Conservation (phyloP, 2,888 invertebrate genomes). For the Trichogramma evanescens region DNA sequence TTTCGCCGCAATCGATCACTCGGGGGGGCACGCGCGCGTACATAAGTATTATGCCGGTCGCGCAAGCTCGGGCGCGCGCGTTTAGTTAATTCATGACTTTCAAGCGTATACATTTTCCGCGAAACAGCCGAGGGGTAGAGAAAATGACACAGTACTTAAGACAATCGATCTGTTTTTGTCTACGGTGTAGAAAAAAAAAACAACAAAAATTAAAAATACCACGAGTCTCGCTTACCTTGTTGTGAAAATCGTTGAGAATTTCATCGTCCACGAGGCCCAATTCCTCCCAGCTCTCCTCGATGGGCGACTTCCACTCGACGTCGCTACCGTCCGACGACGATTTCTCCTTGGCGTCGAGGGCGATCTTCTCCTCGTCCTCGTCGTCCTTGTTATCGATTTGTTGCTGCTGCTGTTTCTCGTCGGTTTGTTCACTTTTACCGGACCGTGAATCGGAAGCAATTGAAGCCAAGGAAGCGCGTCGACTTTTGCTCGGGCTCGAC, state of each 20-base stretch:
- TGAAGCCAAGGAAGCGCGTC: conserved; percentile 6
- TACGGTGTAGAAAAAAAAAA: neutral
- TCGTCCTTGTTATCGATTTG: conserved; percentile 4
- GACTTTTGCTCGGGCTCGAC: conserved; percentile 27
- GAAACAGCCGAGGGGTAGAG: too few relatives aligned
- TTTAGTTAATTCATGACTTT: too few relatives aligned
- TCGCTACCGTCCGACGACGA: conserved; percentile 27
- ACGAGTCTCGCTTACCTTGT: conserved; percentile 52
- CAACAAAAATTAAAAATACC: neutral
- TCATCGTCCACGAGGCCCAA: conserved; percentile 56
- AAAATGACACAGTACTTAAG: too few relatives aligned
- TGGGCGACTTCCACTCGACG: conserved; percentile 22
- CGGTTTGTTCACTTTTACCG: neutral
- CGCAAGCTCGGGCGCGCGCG: too few relatives aligned
- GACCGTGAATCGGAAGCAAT: neutral
- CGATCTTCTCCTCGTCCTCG: conserved; percentile 16
- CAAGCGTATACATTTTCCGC: too few relatives aligned
- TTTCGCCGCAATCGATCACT: too few relatives aligned
- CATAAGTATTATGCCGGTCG: too few relatives aligned
- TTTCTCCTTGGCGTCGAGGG: conserved; percentile 18
- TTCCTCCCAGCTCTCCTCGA: conserved; percentile 55
- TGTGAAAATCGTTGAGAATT: conserved; percentile 60
- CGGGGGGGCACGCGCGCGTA: too few relatives aligned
- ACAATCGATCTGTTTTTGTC: too few relatives aligned
- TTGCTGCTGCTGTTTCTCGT: neutral